Percentiles rank a stretch among this genome's conserved stretches.
Conservation (phyloP, 2,888 invertebrate species). For the Bombyx huttoni region DNA sequence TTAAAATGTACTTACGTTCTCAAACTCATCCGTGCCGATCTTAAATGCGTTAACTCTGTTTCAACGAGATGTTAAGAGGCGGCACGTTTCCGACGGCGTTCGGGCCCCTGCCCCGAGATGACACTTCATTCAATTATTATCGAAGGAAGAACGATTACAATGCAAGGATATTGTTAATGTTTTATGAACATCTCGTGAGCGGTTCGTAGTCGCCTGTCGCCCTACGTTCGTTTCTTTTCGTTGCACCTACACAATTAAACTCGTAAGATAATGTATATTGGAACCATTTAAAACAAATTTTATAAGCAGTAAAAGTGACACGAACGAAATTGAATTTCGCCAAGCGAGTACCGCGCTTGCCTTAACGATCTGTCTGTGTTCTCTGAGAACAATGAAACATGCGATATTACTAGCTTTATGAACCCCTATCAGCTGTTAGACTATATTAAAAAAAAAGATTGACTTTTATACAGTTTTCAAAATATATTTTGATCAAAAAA, state of each 20-base stretch:
- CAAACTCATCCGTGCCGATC: constrained; percentile 1
- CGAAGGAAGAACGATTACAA: background rate
- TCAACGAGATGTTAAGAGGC: background rate
- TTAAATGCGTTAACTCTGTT: background rate
- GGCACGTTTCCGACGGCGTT: background rate
- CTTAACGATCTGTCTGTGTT: too few species aligned
- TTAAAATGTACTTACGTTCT: background rate
- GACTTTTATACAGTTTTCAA: too few species aligned
- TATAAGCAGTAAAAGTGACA: constrained; percentile 32
- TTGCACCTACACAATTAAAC: constrained; percentile 17
- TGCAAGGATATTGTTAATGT: background rate
- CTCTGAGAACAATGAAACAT: too few species aligned
- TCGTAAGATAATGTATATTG: constrained; percentile 34
- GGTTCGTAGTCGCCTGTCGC: background rate
- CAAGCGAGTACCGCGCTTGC: background rate
- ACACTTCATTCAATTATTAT: background rate
- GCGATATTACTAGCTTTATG: too few species aligned
- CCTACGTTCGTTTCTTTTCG: constrained; percentile 10
- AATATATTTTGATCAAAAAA: too few species aligned
- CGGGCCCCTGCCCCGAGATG: background rate
- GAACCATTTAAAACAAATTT: constrained; percentile 28
- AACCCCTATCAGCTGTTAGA: too few species aligned
- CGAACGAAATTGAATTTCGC: constrained; percentile 31
- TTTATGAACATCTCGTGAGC: background rate
- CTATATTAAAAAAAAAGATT: too few species aligned